A percentile compares a stretch with the other conserved stretches of the same genome.
Evolutionary conservation across 92 coral and sea anemone species (phyloP).

Genomic region (Epizoanthus scotinus): DNA sequence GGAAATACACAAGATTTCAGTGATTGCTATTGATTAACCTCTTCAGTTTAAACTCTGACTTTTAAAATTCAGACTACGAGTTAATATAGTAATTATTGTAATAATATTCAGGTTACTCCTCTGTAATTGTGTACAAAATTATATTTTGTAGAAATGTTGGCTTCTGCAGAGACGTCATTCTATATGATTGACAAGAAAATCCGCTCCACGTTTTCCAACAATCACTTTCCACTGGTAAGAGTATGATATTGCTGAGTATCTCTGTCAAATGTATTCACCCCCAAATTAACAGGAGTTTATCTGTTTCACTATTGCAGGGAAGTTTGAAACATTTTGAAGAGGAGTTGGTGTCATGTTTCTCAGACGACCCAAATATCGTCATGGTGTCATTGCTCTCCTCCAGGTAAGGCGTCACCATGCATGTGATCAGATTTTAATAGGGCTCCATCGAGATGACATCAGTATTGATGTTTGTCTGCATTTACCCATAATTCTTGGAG

Average conservation of each 20-base stretch:
- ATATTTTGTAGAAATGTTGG: slow-evolving; percentile 53
- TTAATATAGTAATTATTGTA: too few relatives aligned
- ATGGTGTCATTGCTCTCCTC: slow-evolving; percentile 83
- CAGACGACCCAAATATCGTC: slow-evolving; percentile 65
- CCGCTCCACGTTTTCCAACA: slow-evolving; percentile 72
- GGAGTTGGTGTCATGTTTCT: slow-evolving; percentile 73
- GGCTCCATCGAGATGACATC: too few relatives aligned
- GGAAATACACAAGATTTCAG: too few relatives aligned
- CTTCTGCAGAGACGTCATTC: slow-evolving; percentile 79
- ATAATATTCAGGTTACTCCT: too few relatives aligned
- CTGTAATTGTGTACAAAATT: not conserved
- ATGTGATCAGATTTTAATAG: too few relatives aligned
- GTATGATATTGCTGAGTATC: not conserved
- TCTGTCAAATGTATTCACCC: not conserved
- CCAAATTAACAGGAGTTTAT: not conserved
- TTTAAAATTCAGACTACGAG: too few relatives aligned
- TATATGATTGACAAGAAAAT: slow-evolving; percentile 76
- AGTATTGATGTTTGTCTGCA: too few relatives aligned
- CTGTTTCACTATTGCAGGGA: slow-evolving; percentile 49
- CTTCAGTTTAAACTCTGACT: too few relatives aligned
- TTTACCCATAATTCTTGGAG: not conserved
- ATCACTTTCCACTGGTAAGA: slow-evolving; percentile 79
- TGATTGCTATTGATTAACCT: too few relatives aligned
- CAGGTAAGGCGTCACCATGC: slow-evolving; percentile 52
- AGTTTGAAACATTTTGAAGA: slow-evolving; percentile 80